A percentile compares a stretch with the other conserved stretches of the same genome.
Conservation (phyloP, 2,113 vertebrate genomes). For the Cnemophilus loriae region DNA sequence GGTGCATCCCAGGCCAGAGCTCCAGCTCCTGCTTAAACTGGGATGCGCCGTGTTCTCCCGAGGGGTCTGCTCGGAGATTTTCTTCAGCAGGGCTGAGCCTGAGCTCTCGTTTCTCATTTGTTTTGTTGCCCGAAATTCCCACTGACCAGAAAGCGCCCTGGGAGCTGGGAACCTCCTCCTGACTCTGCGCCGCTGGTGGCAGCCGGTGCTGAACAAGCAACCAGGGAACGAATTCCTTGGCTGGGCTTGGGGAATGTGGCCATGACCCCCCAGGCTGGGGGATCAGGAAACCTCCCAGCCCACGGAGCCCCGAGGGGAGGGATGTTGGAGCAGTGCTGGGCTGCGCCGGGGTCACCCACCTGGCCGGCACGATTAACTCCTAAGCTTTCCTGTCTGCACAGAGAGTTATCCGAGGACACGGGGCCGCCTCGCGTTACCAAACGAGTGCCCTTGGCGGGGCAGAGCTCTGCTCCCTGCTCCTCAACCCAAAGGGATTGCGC, state of each 20-base stretch:
- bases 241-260: accelerated
- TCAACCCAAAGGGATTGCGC: accelerated
- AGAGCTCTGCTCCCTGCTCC: neutral
- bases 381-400: conserved; percentile 47
- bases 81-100: neutral
- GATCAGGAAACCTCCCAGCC: accelerated
- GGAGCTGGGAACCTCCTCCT: neutral
- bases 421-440: neutral
- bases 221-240: accelerated
- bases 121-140: neutral
- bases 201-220: accelerated
- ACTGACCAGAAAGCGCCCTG: accelerated
- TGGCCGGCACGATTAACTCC: neutral
- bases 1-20: neutral
- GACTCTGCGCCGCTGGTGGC: accelerated
- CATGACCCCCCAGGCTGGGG: neutral
- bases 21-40: neutral
- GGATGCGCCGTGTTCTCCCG: accelerated
- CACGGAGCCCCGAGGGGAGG: accelerated
- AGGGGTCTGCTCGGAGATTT: neutral
- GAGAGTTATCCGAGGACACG: neutral
- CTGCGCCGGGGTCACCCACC: neutral
- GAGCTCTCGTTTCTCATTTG: neutral
- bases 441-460: neutral
- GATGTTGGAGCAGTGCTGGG: accelerated